Conservation (phyloP, 2,113 vertebrate species). For the Tapirus terrestris region DNA sequence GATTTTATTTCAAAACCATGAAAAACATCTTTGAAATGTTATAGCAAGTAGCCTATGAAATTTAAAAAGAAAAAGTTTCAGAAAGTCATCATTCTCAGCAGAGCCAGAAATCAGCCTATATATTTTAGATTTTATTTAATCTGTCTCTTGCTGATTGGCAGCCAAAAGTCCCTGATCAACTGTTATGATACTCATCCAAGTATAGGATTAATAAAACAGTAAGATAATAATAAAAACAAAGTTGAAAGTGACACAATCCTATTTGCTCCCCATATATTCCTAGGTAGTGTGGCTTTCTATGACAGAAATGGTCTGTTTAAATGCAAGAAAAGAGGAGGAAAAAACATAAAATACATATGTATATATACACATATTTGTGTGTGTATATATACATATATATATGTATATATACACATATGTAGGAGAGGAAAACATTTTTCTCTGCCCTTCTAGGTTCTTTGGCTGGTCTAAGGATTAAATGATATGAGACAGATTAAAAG, state of each 20-base stretch:
- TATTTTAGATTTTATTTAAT: background rate
- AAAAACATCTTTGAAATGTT: background rate
- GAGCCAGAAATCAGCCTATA: background rate
- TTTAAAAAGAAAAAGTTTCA: background rate
- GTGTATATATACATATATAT: too few species aligned
- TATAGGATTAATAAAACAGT: background rate
- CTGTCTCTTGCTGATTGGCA: background rate
- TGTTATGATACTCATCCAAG: background rate
- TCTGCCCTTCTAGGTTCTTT: too few species aligned
- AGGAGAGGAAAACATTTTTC: too few species aligned
- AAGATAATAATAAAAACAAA: background rate
- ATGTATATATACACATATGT: background rate
- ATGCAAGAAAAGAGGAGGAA: background rate
- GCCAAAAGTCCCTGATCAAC: background rate
- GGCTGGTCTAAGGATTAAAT: too few species aligned
- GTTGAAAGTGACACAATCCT: background rate
- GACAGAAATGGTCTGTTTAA: background rate
- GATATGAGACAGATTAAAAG: too few species aligned
- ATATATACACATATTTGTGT: too few species aligned
- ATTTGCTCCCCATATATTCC: background rate
- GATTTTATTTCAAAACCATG: background rate
- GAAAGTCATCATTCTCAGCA: background rate
- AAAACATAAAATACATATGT: background rate
- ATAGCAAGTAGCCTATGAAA: background rate
- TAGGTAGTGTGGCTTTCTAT: background rate